Evolutionary conservation across 2,797 vertebrate species (phyloP).

Genomic region (Furcifer pardalis): DNA sequence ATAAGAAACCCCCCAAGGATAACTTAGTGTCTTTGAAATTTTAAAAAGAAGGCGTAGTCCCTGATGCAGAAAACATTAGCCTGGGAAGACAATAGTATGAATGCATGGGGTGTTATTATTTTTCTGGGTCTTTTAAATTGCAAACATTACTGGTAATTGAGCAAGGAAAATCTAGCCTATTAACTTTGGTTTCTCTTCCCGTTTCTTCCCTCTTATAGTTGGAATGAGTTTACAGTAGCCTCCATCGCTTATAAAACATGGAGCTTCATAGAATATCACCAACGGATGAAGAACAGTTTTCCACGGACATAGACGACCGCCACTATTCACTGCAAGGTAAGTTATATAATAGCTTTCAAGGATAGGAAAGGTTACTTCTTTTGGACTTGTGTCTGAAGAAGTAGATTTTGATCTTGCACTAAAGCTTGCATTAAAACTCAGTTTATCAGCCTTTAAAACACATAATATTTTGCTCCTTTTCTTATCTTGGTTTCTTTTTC

Average conservation of each 20-base stretch:
- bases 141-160: background rate
- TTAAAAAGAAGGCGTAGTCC: slow-evolving; percentile 36
- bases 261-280: slow-evolving; percentile 70
- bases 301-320: slow-evolving; percentile 88
- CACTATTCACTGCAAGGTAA: slow-evolving; percentile 89
- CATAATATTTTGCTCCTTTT: too few relatives aligned
- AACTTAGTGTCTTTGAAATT: slow-evolving; percentile 48
- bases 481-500: too few relatives aligned
- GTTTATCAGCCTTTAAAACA: too few relatives aligned
- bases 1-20: slow-evolving; percentile 27
- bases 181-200: background rate
- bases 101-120: background rate
- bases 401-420: too few relatives aligned
- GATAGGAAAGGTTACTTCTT: background rate
- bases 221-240: slow-evolving; percentile 49
- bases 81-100: slow-evolving; percentile 3
- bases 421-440: too few relatives aligned
- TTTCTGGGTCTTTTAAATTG: background rate
- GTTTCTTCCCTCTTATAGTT: slow-evolving; percentile 57
- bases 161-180: background rate
- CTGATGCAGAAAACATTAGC: slow-evolving; percentile 26
- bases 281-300: slow-evolving; percentile 75
- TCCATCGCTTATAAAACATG: slow-evolving; percentile 72
- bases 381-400: background rate
- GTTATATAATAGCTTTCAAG: background rate